phyloP scores from a whole-genome alignment of 2,797 vertebrate species.

The Emydoidea blandingii region DNA sequence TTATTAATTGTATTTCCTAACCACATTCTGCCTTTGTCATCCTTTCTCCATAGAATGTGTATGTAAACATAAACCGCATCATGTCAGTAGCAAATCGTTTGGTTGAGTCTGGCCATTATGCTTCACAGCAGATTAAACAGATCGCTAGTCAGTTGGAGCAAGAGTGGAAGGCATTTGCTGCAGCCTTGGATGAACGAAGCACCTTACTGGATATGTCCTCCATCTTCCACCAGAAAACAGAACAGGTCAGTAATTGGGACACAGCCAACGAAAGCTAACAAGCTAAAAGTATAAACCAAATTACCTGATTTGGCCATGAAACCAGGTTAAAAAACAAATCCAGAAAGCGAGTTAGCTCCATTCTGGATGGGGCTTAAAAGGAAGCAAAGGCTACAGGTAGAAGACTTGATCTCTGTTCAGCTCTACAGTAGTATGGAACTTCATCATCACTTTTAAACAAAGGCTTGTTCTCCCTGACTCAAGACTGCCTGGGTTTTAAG shows the following conservation, averaged over 20 bases:
- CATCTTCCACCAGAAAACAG: slow-evolving; percentile 97
- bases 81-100: slow-evolving; percentile 98
- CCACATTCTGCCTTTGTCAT: background rate
- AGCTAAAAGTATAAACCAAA: background rate
- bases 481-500: background rate
- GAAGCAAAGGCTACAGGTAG: background rate
- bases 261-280: fast-evolving
- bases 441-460: background rate
- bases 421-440: background rate
- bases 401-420: background rate
- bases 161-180: slow-evolving; percentile 98
- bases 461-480: background rate
- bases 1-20: background rate
- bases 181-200: slow-evolving; percentile 96
- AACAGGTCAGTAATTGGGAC: slow-evolving; percentile 87
- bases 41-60: slow-evolving; percentile 89
- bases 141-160: slow-evolving; percentile 96
- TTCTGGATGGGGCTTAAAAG: background rate
- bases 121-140: slow-evolving; percentile 98
- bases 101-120: slow-evolving; percentile 97
- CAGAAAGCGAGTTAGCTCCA: background rate
- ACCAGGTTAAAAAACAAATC: background rate
- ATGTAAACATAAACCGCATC: slow-evolving; percentile 99
- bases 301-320: background rate
- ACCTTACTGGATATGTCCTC: slow-evolving; percentile 97